Percentiles rank a stretch among this genome's conserved stretches.
Conservation (phyloP, 2,888 invertebrate genomes). For the Oegoconia quadripuncta region DNA sequence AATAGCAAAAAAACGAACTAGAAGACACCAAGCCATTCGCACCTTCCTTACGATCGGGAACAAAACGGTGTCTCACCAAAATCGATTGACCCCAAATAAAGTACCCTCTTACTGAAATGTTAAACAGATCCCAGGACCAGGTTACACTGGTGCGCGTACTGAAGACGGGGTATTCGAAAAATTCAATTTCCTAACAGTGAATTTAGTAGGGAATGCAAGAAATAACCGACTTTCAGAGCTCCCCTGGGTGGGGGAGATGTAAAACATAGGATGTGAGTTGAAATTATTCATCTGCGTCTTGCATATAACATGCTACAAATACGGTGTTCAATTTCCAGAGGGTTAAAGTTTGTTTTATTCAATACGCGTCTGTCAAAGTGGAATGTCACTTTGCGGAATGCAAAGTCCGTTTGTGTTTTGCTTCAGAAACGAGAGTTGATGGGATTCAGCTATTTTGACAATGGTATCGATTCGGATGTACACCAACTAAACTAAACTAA, state of each 20-base stretch:
- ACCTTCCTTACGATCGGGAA: conserved; percentile 36
- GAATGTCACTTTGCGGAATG: too few species aligned
- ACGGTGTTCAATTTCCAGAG: too few species aligned
- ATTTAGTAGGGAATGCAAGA: conserved; percentile 66
- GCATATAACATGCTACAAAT: too few species aligned
- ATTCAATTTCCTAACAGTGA: conserved; percentile 73
- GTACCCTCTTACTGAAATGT: background rate
- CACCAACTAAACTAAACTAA: too few species aligned
- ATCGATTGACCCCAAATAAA: conserved; percentile 31
- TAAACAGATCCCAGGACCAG: conserved; percentile 28
- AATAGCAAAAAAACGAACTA: conserved; percentile 28
- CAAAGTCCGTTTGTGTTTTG: too few species aligned
- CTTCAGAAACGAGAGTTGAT: too few species aligned
- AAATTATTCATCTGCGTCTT: conserved; percentile 47
- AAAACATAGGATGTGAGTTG: conserved; percentile 52
- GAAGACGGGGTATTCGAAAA: conserved; percentile 66
- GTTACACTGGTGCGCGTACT: conserved; percentile 32
- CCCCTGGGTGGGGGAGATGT: conserved; percentile 52
- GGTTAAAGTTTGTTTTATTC: too few species aligned
- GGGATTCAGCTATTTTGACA: too few species aligned
- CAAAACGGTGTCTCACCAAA: conserved; percentile 41
- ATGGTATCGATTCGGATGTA: too few species aligned
- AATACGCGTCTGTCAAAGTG: too few species aligned
- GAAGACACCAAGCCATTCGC: conserved; percentile 28
- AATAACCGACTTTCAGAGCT: conserved; percentile 57